These are phyloP conservation scores for Smittia aterrima DNA, from an alignment of 2,888 invertebrate genomes.

Conservation along the genomic window DNA sequence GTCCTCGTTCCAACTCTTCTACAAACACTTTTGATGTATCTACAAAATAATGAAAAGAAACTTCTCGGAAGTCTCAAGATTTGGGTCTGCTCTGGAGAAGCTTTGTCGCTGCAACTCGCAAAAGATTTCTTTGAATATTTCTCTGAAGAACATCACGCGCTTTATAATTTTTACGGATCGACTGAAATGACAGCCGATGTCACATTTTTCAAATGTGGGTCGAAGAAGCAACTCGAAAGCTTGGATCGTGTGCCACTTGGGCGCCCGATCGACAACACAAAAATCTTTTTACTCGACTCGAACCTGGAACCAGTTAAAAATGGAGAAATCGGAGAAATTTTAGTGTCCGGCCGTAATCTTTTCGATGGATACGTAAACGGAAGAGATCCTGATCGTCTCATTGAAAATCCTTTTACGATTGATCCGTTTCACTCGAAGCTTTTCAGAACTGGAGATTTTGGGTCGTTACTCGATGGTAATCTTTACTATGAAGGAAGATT, in stretches of 20 bases:
- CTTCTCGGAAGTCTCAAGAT: slow-evolving; percentile 63
- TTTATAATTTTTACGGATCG: slow-evolving; percentile 89
- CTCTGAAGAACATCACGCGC: slow-evolving; percentile 60
- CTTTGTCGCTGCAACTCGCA: slow-evolving; percentile 68
- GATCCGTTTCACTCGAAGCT: slow-evolving; percentile 68
- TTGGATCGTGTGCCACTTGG: slow-evolving; percentile 78
- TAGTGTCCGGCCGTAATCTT: slow-evolving; percentile 76
- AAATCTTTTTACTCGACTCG: slow-evolving; percentile 74
- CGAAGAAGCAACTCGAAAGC: slow-evolving; percentile 60
- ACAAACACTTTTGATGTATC: slow-evolving; percentile 74
- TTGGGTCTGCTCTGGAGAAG: slow-evolving; percentile 88
- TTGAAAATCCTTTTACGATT: slow-evolving; percentile 70
- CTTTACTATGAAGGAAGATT: slow-evolving; percentile 78
- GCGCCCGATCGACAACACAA: slow-evolving; percentile 73
- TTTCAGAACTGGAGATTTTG: slow-evolving; percentile 84
- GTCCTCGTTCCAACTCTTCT: slow-evolving; percentile 82
- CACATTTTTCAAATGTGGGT: slow-evolving; percentile 70
- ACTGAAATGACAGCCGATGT: slow-evolving; percentile 87
- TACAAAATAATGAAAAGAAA: slow-evolving; percentile 56
- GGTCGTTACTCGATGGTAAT: slow-evolving; percentile 63
- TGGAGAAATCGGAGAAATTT: slow-evolving; percentile 76
- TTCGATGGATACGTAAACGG: slow-evolving; percentile 78
- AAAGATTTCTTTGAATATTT: slow-evolving; percentile 75
- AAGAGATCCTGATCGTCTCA: slow-evolving; percentile 69
- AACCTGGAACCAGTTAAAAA: slow-evolving; percentile 70